These are phyloP conservation scores for Eretmochelys imbricata DNA, from an alignment of 2,113 vertebrate species.

Conservation along the genomic window DNA sequence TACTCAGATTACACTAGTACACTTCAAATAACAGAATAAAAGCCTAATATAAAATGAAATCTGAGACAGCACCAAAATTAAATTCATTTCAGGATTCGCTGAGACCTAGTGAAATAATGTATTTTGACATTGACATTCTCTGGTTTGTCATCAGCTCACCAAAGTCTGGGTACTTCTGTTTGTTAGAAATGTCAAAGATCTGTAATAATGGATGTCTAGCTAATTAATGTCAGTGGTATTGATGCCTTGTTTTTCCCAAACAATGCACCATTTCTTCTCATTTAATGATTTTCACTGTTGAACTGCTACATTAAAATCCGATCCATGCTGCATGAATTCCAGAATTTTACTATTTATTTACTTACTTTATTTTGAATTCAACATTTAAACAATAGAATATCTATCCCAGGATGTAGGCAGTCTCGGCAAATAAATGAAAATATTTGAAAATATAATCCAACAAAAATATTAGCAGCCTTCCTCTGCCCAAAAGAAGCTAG, in stretches of 20 bases:
- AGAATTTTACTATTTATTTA: neutral
- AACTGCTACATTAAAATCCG: neutral
- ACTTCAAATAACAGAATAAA: neutral
- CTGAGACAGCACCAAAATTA: slow-evolving; percentile 8
- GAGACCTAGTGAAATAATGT: neutral
- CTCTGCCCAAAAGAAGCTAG: slow-evolving; percentile 42
- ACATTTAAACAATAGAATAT: neutral
- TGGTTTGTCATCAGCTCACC: neutral
- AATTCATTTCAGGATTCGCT: neutral
- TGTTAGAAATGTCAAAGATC: neutral
- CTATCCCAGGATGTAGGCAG: neutral
- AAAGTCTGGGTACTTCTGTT: neutral
- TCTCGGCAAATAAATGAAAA: slow-evolving; percentile 18
- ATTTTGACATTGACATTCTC: neutral
- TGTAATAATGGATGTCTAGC: neutral
- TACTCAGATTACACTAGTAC: neutral
- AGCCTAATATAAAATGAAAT: neutral
- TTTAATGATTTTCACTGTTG: neutral
- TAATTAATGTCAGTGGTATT: neutral
- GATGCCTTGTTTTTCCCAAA: neutral
- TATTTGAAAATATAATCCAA: neutral
- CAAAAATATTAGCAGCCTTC: neutral
- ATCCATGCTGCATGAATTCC: neutral
- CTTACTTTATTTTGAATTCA: neutral
- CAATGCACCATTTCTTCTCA: neutral